Base-by-base conservation (phyloP, 64 coral and sea anemone genomes). In the Acropora yongei region DNA sequence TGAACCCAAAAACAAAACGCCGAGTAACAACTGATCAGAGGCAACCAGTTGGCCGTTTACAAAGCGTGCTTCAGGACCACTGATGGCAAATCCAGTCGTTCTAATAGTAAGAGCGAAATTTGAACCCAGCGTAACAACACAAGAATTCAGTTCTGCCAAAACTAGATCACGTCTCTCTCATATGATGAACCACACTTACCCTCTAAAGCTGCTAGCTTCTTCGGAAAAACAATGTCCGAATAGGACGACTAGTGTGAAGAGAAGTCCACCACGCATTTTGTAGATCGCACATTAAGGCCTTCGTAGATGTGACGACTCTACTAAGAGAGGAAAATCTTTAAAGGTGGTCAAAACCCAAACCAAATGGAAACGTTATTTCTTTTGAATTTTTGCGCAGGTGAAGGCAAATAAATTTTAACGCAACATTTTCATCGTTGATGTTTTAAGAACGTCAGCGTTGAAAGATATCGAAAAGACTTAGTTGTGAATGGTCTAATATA, bases 191-290 rank as follows among this genome's bases (percentile, higher is more conserved):
- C 14, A 1, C 2, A 63, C 82, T 85, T 30, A 85, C 82, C 82
- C 82, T 85, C 46, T 72, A 44, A 85, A 85, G 18, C 46, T 71
- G 20, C 16, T 57, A 2, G 42, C 40, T 72, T 17, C 82, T 20
- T 85, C 82, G 44, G 63, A 85, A 47, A 71, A 44, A 8, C 63
- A 85, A 20, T 30, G 19, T 65, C 44, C 18, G 49, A 85, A 47
- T 18, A 85, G 16, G 16, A 44, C 43, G 6, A 49, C 8, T 11
- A 85, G 49, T 5, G 41, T 16, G 6, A 85, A 71, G 49, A 72
- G 7, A 12, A 85, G 49, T 48, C 0, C 42, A 65, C 44, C 14
- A 2, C 46, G 82, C 82, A 85, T 85, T 71, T 85, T 40, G 65
- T 8, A 71, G 60, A 45, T 12, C 44, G 18, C 8, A 9, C 61